phyloP scores from a whole-genome alignment of 2,888 invertebrate genomes.

The Drosophila prostipennis region DNA sequence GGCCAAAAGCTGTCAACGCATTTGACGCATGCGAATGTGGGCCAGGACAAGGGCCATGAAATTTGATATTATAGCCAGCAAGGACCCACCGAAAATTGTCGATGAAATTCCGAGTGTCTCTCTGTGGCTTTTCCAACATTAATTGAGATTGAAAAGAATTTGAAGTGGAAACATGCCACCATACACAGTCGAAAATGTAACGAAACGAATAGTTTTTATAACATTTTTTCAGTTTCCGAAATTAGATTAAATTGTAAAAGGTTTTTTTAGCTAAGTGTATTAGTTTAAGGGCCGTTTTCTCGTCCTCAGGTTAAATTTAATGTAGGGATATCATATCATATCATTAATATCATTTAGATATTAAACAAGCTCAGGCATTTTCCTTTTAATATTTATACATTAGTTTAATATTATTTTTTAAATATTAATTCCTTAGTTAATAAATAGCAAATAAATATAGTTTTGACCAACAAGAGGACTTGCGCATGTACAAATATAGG shows the following conservation, averaged over 20 bases:
- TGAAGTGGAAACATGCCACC: background rate
- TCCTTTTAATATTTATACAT: too few relatives aligned
- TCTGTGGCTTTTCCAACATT: conserved; percentile 5
- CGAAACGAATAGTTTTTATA: background rate
- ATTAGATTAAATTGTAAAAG: background rate
- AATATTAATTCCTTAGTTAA: too few relatives aligned
- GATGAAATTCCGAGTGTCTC: conserved; percentile 18
- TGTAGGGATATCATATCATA: too few relatives aligned
- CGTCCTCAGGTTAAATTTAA: too few relatives aligned
- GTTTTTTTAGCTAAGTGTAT: too few relatives aligned
- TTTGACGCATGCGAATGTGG: conserved; percentile 69
- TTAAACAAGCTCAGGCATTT: too few relatives aligned
- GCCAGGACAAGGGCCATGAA: conserved; percentile 51
- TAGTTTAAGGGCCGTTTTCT: too few relatives aligned
- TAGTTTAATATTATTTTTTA: too few relatives aligned
- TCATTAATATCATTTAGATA: too few relatives aligned
- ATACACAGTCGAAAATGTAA: background rate
- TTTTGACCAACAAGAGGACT: too few relatives aligned
- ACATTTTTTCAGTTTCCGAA: background rate
- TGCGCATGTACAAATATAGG: too few relatives aligned
- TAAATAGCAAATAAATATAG: background rate
- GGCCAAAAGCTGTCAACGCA: conserved; percentile 69
- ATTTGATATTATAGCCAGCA: conserved; percentile 40
- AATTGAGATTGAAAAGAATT: conserved; percentile 32
- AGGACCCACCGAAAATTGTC: conserved; percentile 32